Evolutionary conservation across 2,797 vertebrate species (phyloP), one percentile per base, ranked within the genome.

Genomic region (Decapterus maruadsi): DNA sequence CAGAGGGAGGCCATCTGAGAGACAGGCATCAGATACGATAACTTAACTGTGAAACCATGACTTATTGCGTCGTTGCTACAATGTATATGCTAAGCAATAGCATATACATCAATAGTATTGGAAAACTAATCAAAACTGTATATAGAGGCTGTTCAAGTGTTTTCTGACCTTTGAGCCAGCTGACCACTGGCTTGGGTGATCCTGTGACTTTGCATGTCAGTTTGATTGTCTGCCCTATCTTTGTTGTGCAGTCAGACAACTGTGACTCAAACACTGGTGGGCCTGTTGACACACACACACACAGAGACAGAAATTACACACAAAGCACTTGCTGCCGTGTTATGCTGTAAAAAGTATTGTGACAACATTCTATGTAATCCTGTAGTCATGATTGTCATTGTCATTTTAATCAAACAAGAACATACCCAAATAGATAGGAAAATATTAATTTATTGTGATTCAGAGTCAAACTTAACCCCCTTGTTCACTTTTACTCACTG

Each of bases 91-190:
- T 36, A 3, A 34, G 29, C 1, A 51, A 51, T 26, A 43, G 36
- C 11, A 10, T 12, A 8, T 5, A 36, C 43, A 56, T 19, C 36
- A 13, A 45, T 17, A 16, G 13, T 16, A 45, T 16, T 16, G 17
- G 1, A 11, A 40, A 11, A 40, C 2, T 40, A 34, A 34, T 6
- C 31, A 34, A 34, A 6, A 34, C 6, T 6, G 6, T 34, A 31
- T 31, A 31, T 31, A 31, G 3, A 5, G 31, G 31, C 4, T 5
- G 6, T 34, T 34, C 4, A 34, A 16, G 4, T 6, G 5, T 46
- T 46, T 46, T 51, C 70, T 62, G 92, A 99, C 98, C 98, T 98
- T 99, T 99, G 86, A 97, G 96, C 98, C 98, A 99, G 92, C 90
- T 94, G 87, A 98, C 72, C 0, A 85, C 74, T 0, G 98, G 97